Percentiles rank a stretch among this genome's conserved stretches.
phyloP scores from a whole-genome alignment of 2,888 invertebrate species.

The Cecidostiba fungosa region DNA sequence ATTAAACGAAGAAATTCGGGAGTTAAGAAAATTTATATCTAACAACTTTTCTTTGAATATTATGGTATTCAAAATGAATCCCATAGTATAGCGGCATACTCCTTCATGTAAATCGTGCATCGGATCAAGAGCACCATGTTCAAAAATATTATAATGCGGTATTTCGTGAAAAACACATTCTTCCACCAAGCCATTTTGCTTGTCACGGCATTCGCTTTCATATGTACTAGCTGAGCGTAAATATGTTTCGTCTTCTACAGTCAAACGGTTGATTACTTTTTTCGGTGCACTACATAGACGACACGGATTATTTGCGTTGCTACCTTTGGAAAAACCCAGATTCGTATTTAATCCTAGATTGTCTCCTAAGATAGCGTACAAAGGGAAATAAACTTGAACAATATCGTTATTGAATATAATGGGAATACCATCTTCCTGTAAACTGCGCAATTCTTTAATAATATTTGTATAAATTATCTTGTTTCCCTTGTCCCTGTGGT shows the following conservation, averaged over 20 bases:
- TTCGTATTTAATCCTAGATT: background rate
- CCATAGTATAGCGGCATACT: too few species aligned
- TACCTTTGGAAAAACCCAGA: background rate
- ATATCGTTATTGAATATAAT: background rate
- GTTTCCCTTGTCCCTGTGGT: background rate
- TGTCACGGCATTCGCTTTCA: background rate
- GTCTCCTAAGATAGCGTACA: background rate
- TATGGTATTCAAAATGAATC: too few species aligned
- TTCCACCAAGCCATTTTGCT: background rate
- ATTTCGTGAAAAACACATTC: background rate
- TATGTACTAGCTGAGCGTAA: background rate
- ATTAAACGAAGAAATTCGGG: too few species aligned
- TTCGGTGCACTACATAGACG: background rate
- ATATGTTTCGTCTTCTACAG: background rate
- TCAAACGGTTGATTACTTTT: background rate
- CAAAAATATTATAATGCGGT: background rate
- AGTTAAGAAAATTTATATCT: too few species aligned
- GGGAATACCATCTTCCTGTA: background rate
- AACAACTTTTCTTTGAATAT: too few species aligned
- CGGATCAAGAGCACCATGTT: background rate
- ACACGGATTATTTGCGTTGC: background rate
- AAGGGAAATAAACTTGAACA: background rate
- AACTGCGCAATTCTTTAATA: background rate
- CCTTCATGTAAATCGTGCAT: background rate
- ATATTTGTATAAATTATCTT: background rate